Conservation (phyloP, 1,140 invertebrate genomes). For the Drosophila ogumai region DNA sequence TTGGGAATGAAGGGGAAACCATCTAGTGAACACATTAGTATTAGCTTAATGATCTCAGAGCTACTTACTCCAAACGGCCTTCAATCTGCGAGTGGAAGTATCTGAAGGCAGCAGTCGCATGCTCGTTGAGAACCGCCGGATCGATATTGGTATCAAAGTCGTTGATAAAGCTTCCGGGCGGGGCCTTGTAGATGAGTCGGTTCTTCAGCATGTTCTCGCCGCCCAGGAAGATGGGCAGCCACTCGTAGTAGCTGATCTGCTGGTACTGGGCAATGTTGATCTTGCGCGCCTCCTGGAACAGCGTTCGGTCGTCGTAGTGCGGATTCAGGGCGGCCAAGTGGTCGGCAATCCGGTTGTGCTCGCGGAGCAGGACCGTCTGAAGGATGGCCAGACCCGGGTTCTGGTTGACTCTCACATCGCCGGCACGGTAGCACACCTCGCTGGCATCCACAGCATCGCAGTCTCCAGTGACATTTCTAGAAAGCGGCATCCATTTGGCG, state of each 20-base stretch:
- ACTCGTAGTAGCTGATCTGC: slow-evolving; percentile 95
- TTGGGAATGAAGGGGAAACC: neutral
- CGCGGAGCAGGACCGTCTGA: slow-evolving; percentile 93
- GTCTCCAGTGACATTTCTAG: slow-evolving; percentile 87
- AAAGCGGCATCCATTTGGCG: slow-evolving; percentile 89
- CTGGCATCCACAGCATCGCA: slow-evolving; percentile 87
- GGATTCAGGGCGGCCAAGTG: slow-evolving; percentile 91
- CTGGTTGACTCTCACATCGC: slow-evolving; percentile 95
- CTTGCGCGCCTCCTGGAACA: slow-evolving; percentile 94
- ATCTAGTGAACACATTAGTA: neutral
- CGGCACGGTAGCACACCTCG: slow-evolving; percentile 90
- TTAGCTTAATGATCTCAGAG: neutral
- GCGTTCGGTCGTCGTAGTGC: slow-evolving; percentile 93
- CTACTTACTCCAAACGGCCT: slow-evolving; percentile 90
- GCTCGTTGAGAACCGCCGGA: slow-evolving; percentile 93
- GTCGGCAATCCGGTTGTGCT: slow-evolving; percentile 95
- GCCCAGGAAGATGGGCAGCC: slow-evolving; percentile 92
- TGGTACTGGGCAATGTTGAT: slow-evolving; percentile 92
- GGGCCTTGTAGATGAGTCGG: slow-evolving; percentile 88
- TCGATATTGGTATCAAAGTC: slow-evolving; percentile 94
- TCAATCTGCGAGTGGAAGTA: slow-evolving; percentile 94
- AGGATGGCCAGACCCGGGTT: slow-evolving; percentile 92
- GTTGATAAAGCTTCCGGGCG: slow-evolving; percentile 88
- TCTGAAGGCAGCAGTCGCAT: slow-evolving; percentile 94
- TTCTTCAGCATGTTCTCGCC: slow-evolving; percentile 89